Percentiles rank a stretch among this genome's conserved stretches.
Evolutionary conservation across 2,888 invertebrate genomes (phyloP).

Genomic region (Scotopteryx bipunctaria): DNA sequence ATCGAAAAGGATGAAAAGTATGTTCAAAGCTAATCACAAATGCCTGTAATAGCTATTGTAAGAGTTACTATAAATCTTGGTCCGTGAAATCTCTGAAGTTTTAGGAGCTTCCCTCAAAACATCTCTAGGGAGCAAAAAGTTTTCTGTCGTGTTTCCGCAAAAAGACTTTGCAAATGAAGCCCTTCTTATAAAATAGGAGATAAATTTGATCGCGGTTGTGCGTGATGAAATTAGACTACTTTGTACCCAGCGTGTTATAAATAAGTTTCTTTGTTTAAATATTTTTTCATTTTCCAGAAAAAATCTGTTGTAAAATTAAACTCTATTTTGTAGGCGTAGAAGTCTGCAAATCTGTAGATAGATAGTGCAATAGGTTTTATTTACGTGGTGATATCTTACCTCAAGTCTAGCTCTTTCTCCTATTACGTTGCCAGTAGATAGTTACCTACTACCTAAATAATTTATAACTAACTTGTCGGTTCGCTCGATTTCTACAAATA

Average conservation of each 20-base stretch:
- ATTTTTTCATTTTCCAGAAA: not conserved
- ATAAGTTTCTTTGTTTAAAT: slow-evolving; percentile 2
- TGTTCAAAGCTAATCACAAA: slow-evolving; percentile 18
- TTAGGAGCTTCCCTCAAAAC: slow-evolving; percentile 25
- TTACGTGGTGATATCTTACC: too few species aligned
- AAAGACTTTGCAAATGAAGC: slow-evolving; percentile 22
- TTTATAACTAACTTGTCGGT: too few species aligned
- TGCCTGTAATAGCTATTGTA: slow-evolving; percentile 23
- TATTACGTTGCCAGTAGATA: too few species aligned
- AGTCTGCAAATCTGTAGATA: too few species aligned
- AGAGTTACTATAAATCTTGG: slow-evolving; percentile 24
- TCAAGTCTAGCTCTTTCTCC: too few species aligned
- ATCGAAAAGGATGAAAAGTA: slow-evolving; percentile 2
- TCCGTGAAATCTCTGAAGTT: slow-evolving; percentile 28
- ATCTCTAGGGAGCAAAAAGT: slow-evolving; percentile 30
- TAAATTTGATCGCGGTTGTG: slow-evolving; percentile 25
- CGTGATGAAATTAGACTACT: slow-evolving; percentile 14
- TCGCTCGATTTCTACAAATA: too few species aligned
- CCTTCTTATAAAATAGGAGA: slow-evolving; percentile 18
- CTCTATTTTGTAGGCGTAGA: not conserved
- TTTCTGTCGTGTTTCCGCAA: slow-evolving; percentile 20
- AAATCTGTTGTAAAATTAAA: not conserved
- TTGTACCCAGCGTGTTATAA: not conserved
- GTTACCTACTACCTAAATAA: too few species aligned
- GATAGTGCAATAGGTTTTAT: too few species aligned